These are phyloP conservation scores for Cecropterus lyciades DNA, from an alignment of 1,140 invertebrate genomes.

Conservation along the genomic window DNA sequence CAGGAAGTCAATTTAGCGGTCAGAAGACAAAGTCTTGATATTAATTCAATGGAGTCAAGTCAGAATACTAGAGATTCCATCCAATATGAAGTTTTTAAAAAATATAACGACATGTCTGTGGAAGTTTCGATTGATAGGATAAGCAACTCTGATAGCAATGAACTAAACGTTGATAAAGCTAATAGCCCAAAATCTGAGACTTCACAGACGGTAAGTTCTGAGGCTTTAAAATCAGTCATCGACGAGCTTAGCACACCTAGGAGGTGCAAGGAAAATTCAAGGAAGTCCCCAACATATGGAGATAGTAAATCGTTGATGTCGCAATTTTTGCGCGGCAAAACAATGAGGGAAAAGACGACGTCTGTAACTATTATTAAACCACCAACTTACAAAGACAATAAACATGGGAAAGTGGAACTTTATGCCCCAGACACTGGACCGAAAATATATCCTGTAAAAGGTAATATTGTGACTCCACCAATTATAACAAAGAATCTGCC, in stretches of 20 bases:
- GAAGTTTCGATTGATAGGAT: no score
- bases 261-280: background rate
- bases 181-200: background rate
- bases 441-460: constrained; percentile 47
- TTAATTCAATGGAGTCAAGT: no score
- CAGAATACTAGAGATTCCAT: no score
- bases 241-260: background rate
- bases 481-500: constrained; percentile 54
- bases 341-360: background rate
- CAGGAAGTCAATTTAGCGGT: no score
- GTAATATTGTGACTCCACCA: constrained; percentile 44
- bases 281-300: no score
- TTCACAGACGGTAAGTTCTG: background rate
- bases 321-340: background rate
- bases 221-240: background rate
- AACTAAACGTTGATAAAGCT: background rate
- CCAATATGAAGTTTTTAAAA: no score
- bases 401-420: constrained; percentile 33
- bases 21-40: no score
- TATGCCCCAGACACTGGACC: constrained; percentile 44
- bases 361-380: no score
- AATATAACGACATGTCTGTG: no score
- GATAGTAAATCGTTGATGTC: background rate
- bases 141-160: background rate
- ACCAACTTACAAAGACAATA: constrained; percentile 1